These are phyloP conservation scores for Eutolmus rufibarbis DNA, from an alignment of 2,888 invertebrate genomes.

Conservation along the genomic window DNA sequence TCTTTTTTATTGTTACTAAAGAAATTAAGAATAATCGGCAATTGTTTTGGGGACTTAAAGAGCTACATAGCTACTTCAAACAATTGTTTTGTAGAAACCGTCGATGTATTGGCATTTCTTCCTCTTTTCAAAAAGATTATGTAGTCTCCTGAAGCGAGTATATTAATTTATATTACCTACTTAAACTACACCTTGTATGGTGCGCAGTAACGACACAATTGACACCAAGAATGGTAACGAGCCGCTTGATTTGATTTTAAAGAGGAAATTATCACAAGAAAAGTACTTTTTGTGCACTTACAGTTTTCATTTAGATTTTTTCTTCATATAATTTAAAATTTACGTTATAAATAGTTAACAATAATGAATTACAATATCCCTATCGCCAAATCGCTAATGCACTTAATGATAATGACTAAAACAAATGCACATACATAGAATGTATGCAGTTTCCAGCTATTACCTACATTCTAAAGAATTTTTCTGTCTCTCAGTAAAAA, in stretches of 20 bases:
- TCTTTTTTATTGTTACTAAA: background rate
- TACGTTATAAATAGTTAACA: no score
- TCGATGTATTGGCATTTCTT: background rate
- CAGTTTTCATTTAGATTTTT: background rate
- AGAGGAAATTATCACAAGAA: background rate
- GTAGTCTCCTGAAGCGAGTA: background rate
- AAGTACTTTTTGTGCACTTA: background rate
- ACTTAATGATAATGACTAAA: no score
- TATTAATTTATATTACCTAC: background rate
- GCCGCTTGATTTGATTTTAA: background rate
- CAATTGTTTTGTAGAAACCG: background rate
- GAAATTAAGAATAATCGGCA: background rate
- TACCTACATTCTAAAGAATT: no score
- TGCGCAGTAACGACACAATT: background rate
- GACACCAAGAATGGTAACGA: background rate
- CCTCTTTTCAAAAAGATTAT: background rate
- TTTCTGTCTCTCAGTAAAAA: no score
- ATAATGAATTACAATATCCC: no score
- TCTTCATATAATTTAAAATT: no score
- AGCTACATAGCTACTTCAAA: background rate
- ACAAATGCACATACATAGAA: no score
- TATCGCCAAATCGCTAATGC: no score
- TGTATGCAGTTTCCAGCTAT: no score
- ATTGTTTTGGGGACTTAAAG: background rate
- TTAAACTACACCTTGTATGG: background rate